Conservation (phyloP, 2,888 invertebrate genomes). For the Archips xylosteana region DNA sequence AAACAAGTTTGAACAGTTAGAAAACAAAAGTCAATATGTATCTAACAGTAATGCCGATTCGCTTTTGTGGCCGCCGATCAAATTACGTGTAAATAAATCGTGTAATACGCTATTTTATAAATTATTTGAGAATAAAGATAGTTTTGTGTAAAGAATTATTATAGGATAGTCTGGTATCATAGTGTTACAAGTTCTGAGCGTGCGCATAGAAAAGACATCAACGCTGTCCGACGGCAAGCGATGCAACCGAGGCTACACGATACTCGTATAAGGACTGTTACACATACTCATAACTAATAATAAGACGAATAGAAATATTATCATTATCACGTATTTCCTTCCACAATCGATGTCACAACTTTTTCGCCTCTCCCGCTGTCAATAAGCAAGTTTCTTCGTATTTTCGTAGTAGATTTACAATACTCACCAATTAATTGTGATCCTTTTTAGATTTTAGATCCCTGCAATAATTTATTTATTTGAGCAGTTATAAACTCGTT, state of each 20-base stretch:
- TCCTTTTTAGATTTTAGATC: no score
- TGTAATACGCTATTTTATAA: not conserved
- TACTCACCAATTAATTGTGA: no score
- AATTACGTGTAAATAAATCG: not conserved
- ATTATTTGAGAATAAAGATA: not conserved
- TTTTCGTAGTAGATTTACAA: no score
- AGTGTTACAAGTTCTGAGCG: slow-evolving; percentile 7
- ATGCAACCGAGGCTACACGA: not conserved
- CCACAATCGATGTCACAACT: no score
- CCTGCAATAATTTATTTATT: no score
- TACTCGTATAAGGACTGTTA: not conserved
- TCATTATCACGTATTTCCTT: not conserved
- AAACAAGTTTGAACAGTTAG: slow-evolving; percentile 6
- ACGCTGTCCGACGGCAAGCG: slow-evolving; percentile 64
- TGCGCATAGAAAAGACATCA: slow-evolving; percentile 74
- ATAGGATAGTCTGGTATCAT: not conserved
- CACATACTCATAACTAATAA: not conserved
- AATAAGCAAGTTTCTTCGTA: no score
- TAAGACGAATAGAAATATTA: not conserved
- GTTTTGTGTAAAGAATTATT: not conserved
- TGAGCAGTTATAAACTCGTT: no score
- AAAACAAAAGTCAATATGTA: slow-evolving; percentile 19
- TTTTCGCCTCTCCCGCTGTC: no score
- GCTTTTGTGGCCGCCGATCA: not conserved
- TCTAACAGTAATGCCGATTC: slow-evolving; percentile 15